Evolutionary conservation across 2,888 invertebrate genomes (phyloP).

Genomic region (Pheosia gnoma): DNA sequence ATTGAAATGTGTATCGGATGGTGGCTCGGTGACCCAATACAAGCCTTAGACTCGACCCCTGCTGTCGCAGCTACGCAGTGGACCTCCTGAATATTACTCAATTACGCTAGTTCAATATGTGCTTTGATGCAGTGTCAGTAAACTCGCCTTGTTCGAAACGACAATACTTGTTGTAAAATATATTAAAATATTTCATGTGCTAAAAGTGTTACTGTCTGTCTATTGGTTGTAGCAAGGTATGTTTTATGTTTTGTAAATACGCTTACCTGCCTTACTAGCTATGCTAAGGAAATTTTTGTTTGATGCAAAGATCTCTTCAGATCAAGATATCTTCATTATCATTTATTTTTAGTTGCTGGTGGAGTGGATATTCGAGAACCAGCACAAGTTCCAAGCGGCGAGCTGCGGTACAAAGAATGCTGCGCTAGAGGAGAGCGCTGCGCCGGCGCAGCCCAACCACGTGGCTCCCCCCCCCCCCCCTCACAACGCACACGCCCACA

Average conservation of each 20-base stretch:
- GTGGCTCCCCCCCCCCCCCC: slow-evolving; percentile 43
- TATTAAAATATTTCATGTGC: slow-evolving; percentile 34
- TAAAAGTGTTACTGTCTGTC: slow-evolving; percentile 60
- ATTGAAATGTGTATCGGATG: slow-evolving; percentile 70
- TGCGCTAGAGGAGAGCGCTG: slow-evolving; percentile 70
- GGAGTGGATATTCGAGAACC: slow-evolving; percentile 88
- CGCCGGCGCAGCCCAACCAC: slow-evolving; percentile 51
- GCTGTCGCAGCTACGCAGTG: slow-evolving; percentile 47
- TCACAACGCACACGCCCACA: slow-evolving; percentile 61
- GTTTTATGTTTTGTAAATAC: slow-evolving; percentile 46
- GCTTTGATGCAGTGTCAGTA: slow-evolving; percentile 77
- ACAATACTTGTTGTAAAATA: slow-evolving; percentile 19
- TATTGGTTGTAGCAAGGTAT: slow-evolving; percentile 78
- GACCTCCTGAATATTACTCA: slow-evolving; percentile 65
- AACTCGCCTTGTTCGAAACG: slow-evolving; percentile 55
- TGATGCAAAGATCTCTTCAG: too few relatives aligned
- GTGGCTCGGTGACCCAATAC: slow-evolving; percentile 63
- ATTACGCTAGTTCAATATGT: slow-evolving; percentile 76
- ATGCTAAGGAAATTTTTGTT: too few relatives aligned
- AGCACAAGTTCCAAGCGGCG: slow-evolving; percentile 87
- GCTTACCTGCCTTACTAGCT: too few relatives aligned
- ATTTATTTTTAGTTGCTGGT: slow-evolving; percentile 77
- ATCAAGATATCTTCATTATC: neutral
- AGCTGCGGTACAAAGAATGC: slow-evolving; percentile 81
- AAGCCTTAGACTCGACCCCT: slow-evolving; percentile 65